A percentile compares a stretch with the other conserved stretches of the same genome.
Evolutionary conservation across 2,888 invertebrate species (phyloP).

Genomic region (Theristus sp.): DNA sequence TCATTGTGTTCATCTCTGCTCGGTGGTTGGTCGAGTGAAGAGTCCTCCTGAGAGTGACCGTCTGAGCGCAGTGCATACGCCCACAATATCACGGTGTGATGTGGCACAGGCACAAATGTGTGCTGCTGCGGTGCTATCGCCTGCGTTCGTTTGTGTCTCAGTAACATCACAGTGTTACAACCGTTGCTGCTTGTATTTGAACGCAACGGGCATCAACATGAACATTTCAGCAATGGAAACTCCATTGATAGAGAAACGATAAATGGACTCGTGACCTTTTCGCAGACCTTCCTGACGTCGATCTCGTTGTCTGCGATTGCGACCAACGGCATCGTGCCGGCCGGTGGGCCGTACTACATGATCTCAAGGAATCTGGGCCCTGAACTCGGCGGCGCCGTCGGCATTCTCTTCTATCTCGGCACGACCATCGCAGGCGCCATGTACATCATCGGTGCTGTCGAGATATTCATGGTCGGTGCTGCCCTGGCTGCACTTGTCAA

Average conservation of each 20-base stretch:
- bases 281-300: slow-evolving; percentile 40
- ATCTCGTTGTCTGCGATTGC: slow-evolving; percentile 99
- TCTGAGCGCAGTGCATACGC: too few species aligned
- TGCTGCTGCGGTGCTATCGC: too few species aligned
- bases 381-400: slow-evolving; percentile 96
- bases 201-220: background rate
- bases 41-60: too few species aligned
- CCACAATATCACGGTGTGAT: too few species aligned
- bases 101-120: too few species aligned
- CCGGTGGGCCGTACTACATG: slow-evolving; percentile 98
- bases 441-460: slow-evolving; percentile 84
- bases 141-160: too few species aligned
- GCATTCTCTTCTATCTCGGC: slow-evolving; percentile 93
- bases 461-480: slow-evolving; percentile 16
- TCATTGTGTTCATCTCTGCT: slow-evolving; percentile 84
- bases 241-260: background rate
- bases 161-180: background rate
- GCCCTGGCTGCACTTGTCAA: background rate
- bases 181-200: background rate
- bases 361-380: slow-evolving; percentile 83
- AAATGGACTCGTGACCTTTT: background rate
- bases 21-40: slow-evolving; percentile 56
- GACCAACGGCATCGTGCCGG: slow-evolving; percentile 95
- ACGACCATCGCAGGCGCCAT: slow-evolving; percentile 94
- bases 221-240: too few species aligned